Base-by-base conservation (phyloP, 2,113 vertebrate genomes). In the Barnardius zonarius region DNA sequence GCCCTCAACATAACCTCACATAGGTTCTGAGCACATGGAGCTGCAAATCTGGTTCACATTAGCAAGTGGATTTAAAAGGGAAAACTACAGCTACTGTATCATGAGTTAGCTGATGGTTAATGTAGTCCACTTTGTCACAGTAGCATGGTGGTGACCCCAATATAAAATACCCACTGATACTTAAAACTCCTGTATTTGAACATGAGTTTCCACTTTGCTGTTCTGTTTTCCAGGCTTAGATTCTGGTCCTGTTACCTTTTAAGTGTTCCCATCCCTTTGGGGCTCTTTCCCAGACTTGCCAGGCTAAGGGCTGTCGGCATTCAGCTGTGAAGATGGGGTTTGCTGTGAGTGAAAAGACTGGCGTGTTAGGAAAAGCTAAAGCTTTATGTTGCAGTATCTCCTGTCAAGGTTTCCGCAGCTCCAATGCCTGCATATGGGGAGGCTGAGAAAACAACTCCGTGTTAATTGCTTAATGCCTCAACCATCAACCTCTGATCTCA, bases 201-300 rank as follows among this genome's bases (percentile, higher is more conserved):
- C 4, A 1, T 10, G 8, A 46, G 11, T 86, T 81, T 57, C 17
- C 30, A 23, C n/a, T 83, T 27, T 62, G 64, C 13, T 16, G 4
- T 22, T 76, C 33, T n/a, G 41, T 57, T 57, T 41, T 57, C 28
- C 30, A 51, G 61, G 22, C 31, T 61, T 54, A 68, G 37, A 10
- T 72, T 64, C 31, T 24, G 46, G 31, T 39, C 3, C 7, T 0
- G 0, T 69, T 55, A 17, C 17, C 24, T 64, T 19, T 11, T 31
- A 23, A 25, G 24, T 23, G 13, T 64, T 66, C n/a, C 33, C 6
- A 1, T 30, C 25, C 15, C 12, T 49, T 43, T 2, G 39, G 41
- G 22, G 28, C 25, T 91, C 17, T 86, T 35, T 54, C 43, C 31
- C 43, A 54, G 46, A 3, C 6, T 62, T 57, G 6, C n/a, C 12